Evolutionary conservation across 2,888 invertebrate species (phyloP), one percentile per base, ranked within the genome.

Genomic region (Lepidocyrtinus sp.): DNA sequence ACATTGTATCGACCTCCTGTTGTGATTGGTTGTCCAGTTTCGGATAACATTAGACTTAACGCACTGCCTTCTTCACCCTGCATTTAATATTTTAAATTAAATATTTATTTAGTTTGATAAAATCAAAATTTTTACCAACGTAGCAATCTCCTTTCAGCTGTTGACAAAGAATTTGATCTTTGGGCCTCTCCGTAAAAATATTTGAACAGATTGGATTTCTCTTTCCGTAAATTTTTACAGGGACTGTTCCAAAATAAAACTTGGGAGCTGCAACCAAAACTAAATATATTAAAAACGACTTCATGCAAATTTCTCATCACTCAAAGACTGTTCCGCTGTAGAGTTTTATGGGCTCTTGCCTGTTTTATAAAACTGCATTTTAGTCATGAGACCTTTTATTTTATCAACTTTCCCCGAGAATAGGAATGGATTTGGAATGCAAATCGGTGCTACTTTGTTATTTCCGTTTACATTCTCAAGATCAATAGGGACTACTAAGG

Each of bases 221-320:
- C n/a, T 21, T 17, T 25, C 73, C 64, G 0, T 72, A 26, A 7
- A 81, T 36, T 45, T 70, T 70, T 1, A 63, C 45, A 5, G 36
- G 22, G 21, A 72, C 26, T 12, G 69, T 12, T 22, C 76, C 81
- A 26, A 81, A 81, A 46, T 76, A 81, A 21, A 61, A 81, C n/a
- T 46, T 81, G 21, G 69, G 21, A 17, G 22, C 36, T 36, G 50
- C 63, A 26, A 75, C 68, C 46, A 81, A 64, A 3, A 65, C 81
- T 81, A 69, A 27, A 36, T 36, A n/a, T n/a, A n/a, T n/a, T n/a
- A n/a, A n/a, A n/a, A n/a, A n/a, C n/a, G n/a, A n/a, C n/a, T n/a
- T n/a, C n/a, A n/a, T n/a, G n/a, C n/a, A n/a, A n/a, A n/a, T n/a
- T n/a, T n/a, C n/a, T n/a, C n/a, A n/a, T n/a, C n/a, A n/a, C n/a